phyloP scores from a whole-genome alignment of 2,888 invertebrate species.

The Aelia acuminata region DNA sequence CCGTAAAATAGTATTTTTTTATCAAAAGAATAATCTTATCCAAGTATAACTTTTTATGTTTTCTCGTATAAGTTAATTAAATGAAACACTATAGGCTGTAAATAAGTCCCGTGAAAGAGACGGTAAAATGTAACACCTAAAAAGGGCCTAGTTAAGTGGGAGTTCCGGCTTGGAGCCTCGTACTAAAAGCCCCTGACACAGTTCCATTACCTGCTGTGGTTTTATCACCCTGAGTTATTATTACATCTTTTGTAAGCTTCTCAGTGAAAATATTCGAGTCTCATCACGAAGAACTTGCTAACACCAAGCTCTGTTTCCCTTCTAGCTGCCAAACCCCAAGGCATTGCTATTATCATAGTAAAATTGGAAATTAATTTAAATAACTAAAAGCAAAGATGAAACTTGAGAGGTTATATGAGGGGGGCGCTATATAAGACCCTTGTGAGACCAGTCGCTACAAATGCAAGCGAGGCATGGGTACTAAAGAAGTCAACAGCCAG shows the following conservation, averaged over 20 bases:
- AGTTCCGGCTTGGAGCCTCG: not conserved
- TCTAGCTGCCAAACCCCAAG: no score
- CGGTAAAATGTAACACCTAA: not conserved
- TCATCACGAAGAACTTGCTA: not conserved
- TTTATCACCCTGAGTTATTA: slow-evolving; percentile 42
- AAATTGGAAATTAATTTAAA: no score
- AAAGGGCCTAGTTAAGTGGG: not conserved
- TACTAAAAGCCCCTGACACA: slow-evolving; percentile 39
- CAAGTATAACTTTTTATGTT: no score
- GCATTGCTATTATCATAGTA: no score
- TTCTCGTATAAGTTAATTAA: not conserved
- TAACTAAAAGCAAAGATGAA: no score
- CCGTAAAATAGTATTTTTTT: no score
- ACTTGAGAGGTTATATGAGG: no score
- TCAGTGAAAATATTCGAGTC: not conserved
- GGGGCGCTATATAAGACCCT: no score
- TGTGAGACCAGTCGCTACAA: no score
- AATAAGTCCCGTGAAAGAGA: not conserved
- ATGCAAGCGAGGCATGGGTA: no score
- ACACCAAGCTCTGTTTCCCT: not conserved
- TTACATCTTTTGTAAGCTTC: slow-evolving; percentile 10
- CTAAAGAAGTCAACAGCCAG: no score
- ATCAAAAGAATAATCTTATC: no score
- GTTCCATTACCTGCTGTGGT: not conserved
- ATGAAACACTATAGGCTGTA: not conserved